Base-by-base conservation (phyloP, 2,797 vertebrate genomes). In the Cirrhinus mrigala region DNA sequence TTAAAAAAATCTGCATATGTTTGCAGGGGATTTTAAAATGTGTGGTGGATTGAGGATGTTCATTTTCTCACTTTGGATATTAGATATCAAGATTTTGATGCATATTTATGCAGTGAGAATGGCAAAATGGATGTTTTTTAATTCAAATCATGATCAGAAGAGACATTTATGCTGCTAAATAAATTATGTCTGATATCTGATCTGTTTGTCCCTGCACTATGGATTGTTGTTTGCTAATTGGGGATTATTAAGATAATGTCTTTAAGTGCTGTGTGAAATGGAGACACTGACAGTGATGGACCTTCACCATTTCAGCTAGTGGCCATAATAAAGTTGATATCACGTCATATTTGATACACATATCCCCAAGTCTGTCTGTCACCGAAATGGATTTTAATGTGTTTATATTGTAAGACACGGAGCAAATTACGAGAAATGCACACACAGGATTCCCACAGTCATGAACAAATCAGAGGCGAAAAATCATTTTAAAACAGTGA, bases 221-320 rank as follows among this genome's bases (percentile, higher is more conserved):
- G 18, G 24, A 62, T 70, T 87, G 37, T n/a, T 40, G 70, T 86
- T 82, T 70, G 81, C 33, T 73, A 87, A 83, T 85, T 75, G 46
- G n/a, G 3, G 66, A 3, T 66, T 79, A 71, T 87, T 78, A 81
- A 69, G 24, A 20, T 84, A 75, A 87, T 82, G 44, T 40, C 29
- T 83, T 83, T 86, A 50, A 50, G 33, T 76, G 68, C 44, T 56
- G n/a, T 58, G 79, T 83, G 77, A 70, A 24, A 60, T 60, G 11
- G 82, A 83, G 56, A 78, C 58, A n/a, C 78, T 44, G 48, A 16
- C 44, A 33, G 46, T 76, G 68, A 62, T 50, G 70, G 60, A 64
- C 77, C 4, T 71, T 74, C 33, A 74, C 77, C 81, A 52, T 75
- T 40, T 54, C 48, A 71, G 46, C n/a, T 71, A 48, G 60, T 33